Conservation (phyloP, 53 echinoderm and acorn worm genomes). For the Antedon mediterranea region DNA sequence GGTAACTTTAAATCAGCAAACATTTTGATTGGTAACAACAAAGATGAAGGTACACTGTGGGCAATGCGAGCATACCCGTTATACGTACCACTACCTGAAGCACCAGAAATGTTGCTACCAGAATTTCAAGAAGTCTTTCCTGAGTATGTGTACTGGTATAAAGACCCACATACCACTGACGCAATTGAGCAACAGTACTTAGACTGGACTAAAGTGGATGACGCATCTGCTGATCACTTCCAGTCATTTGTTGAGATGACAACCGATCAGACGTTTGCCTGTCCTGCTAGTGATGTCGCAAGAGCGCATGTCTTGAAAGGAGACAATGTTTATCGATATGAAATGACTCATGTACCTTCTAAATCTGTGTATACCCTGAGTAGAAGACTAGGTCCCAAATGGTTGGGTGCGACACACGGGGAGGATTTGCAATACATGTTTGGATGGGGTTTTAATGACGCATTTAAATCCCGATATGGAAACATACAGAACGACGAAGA, state of each 20-base stretch:
- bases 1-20: slow-evolving; percentile 28
- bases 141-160: slow-evolving; percentile 30
- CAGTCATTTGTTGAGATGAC: slow-evolving; percentile 25
- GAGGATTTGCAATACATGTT: slow-evolving; percentile 50
- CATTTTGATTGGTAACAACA: slow-evolving; percentile 37
- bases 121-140: slow-evolving; percentile 13
- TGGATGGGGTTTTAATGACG: slow-evolving; percentile 22
- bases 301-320: slow-evolving; percentile 8
- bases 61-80: slow-evolving; percentile 28
- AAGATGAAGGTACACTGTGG: slow-evolving; percentile 45
- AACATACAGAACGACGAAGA: slow-evolving; percentile 25
- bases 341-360: slow-evolving; percentile 47
- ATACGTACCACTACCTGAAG: slow-evolving; percentile 3
- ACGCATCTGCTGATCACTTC: slow-evolving; percentile 27
- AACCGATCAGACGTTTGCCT: slow-evolving; percentile 57
- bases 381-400: slow-evolving; percentile 19
- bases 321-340: slow-evolving; percentile 32
- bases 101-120: slow-evolving; percentile 12
- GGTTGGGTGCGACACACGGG: slow-evolving; percentile 50
- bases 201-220: slow-evolving; percentile 31
- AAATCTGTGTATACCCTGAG: slow-evolving; percentile 4
- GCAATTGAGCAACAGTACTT: slow-evolving; percentile 56
- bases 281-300: slow-evolving; percentile 28
- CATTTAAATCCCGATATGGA: not conserved
- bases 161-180: slow-evolving; percentile 13